Percentiles rank a stretch among this genome's conserved stretches.
Conservation (phyloP, 2,113 vertebrate genomes). For the Indicator maculatus region DNA sequence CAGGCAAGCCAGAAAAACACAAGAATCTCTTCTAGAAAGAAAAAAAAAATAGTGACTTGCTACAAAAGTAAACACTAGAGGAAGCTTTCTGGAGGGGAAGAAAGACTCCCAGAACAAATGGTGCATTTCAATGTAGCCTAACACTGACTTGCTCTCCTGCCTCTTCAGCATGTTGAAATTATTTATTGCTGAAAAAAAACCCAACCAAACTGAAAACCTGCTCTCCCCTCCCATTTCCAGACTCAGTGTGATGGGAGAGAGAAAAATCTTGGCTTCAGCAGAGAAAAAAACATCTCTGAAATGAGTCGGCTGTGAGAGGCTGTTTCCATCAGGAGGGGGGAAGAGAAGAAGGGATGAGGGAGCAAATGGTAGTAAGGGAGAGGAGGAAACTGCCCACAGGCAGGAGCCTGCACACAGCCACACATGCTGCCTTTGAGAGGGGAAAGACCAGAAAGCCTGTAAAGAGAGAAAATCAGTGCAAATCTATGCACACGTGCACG, state of each 20-base stretch:
- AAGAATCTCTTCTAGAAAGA: not conserved
- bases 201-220: not conserved
- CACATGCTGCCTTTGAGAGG: not conserved
- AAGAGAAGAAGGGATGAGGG: not conserved
- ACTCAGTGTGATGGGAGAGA: not conserved
- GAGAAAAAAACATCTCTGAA: slow-evolving; percentile 47
- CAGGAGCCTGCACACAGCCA: not conserved
- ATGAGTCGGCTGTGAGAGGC: slow-evolving; percentile 46
- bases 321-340: not conserved
- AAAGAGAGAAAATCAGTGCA: slow-evolving; percentile 5
- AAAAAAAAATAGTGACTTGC: not conserved
- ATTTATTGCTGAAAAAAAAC: slow-evolving; percentile 8
- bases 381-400: not conserved
- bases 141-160: not conserved
- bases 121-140: slow-evolving; percentile 25
- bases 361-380: not conserved
- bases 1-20: not conserved
- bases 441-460: not conserved
- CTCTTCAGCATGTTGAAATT: slow-evolving; percentile 24
- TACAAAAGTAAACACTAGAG: slow-evolving; percentile 20
- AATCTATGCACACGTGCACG: not conserved
- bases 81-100: not conserved
- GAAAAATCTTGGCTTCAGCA: slow-evolving; percentile 31
- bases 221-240: not conserved
- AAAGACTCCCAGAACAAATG: slow-evolving; percentile 45